Conservation (phyloP, 2,888 invertebrate species). For the Noctua janthina region DNA sequence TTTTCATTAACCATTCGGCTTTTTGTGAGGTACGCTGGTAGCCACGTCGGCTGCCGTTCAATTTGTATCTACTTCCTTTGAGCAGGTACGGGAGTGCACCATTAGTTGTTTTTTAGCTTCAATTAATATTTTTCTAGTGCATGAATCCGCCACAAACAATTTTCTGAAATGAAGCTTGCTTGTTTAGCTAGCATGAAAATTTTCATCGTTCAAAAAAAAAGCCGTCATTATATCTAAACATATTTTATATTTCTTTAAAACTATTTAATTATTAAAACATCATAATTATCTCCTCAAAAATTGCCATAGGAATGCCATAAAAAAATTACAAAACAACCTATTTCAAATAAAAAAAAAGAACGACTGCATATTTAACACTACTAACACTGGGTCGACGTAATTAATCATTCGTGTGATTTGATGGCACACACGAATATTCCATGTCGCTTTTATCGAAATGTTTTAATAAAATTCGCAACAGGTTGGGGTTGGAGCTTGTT, state of each 20-base stretch:
- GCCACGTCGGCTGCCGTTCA: constrained; percentile 77
- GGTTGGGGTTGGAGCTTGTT: constrained; percentile 32
- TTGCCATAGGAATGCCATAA: not conserved
- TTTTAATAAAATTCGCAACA: constrained; percentile 52
- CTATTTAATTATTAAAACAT: too few species aligned
- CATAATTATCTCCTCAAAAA: not conserved
- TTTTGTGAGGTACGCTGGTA: constrained; percentile 80
- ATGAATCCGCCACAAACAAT: constrained; percentile 28
- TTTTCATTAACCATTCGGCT: constrained; percentile 87
- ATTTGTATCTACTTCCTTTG: constrained; percentile 83
- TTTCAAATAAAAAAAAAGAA: constrained; percentile 20
- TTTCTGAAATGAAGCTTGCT: constrained; percentile 11
- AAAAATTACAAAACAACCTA: not conserved
- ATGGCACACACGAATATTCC: constrained; percentile 44
- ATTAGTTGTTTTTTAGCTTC: constrained; percentile 56
- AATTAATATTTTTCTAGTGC: constrained; percentile 56
- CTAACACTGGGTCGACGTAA: constrained; percentile 42
- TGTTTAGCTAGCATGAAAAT: constrained; percentile 6
- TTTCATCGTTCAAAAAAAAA: not conserved
- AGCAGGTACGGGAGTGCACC: constrained; percentile 62
- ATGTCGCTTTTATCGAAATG: constrained; percentile 39
- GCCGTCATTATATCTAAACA: not conserved
- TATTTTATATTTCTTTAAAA: not conserved
- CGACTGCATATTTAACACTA: constrained; percentile 46
- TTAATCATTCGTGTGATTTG: constrained; percentile 56